A percentile compares a stretch with the other conserved stretches of the same genome.
Conservation (phyloP, 1,140 invertebrate genomes). For the Papilio helenus region DNA sequence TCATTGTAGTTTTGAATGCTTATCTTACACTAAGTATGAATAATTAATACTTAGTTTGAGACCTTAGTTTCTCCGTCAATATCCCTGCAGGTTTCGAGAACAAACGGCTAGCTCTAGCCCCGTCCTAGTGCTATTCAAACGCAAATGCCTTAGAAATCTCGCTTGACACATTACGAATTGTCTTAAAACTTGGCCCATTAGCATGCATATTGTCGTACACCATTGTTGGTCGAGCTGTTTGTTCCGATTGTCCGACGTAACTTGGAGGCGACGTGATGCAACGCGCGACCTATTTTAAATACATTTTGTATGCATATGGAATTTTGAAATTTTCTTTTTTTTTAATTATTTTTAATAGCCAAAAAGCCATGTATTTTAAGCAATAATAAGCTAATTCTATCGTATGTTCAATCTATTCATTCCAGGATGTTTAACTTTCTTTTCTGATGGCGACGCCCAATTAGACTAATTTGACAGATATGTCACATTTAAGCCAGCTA, state of each 20-base stretch:
- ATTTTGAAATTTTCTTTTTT: background rate
- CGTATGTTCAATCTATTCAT: too few relatives aligned
- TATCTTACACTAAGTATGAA: constrained; percentile 4
- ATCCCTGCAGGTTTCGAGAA: constrained; percentile 22
- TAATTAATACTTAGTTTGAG: background rate
- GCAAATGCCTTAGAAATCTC: constrained; percentile 50
- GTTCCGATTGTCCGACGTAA: constrained; percentile 38
- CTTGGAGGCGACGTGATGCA: constrained; percentile 39
- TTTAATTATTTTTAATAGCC: background rate
- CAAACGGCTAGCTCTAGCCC: constrained; percentile 12
- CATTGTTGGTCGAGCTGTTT: constrained; percentile 41
- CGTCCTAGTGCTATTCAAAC: constrained; percentile 46
- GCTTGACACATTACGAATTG: constrained; percentile 46
- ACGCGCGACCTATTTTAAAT: constrained; percentile 36
- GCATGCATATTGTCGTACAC: constrained; percentile 45
- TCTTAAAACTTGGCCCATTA: constrained; percentile 46
- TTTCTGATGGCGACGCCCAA: too few relatives aligned
- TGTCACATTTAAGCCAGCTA: too few relatives aligned
- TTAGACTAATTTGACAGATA: too few relatives aligned
- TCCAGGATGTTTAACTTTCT: background rate
- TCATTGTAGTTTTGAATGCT: background rate
- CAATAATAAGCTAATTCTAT: too few relatives aligned
- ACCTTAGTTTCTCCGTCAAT: constrained; percentile 12
- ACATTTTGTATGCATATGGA: constrained; percentile 7
- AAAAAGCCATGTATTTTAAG: too few relatives aligned